Percentiles rank a stretch among this genome's conserved stretches.
Conservation (phyloP, 2,888 invertebrate genomes). For the Brachypterus glaber region DNA sequence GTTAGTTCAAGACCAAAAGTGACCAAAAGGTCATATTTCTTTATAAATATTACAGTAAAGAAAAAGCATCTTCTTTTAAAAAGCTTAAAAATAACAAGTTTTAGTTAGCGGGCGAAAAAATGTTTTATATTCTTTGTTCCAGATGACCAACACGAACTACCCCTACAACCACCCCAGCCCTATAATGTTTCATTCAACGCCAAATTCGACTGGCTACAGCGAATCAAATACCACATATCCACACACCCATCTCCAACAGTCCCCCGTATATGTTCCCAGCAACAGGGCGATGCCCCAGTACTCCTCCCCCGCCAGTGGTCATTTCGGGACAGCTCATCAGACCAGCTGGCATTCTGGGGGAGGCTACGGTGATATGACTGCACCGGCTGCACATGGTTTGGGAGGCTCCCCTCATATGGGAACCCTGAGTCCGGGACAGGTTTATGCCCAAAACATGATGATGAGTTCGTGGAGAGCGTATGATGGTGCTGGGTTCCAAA, state of each 20-base stretch:
- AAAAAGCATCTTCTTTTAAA: too few relatives aligned
- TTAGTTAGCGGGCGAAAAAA: too few relatives aligned
- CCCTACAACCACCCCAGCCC: conserved; percentile 7
- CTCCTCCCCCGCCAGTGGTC: conserved; percentile 39
- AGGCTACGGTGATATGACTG: conserved; percentile 38
- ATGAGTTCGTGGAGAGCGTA: conserved; percentile 67
- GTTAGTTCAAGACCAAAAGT: too few relatives aligned
- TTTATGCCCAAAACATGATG: conserved; percentile 74
- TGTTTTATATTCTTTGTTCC: conserved; percentile 14
- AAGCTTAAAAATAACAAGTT: too few relatives aligned
- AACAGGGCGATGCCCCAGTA: conserved; percentile 45
- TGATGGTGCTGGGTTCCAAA: conserved; percentile 66
- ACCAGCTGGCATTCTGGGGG: conserved; percentile 30
- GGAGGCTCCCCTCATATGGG: conserved; percentile 40
- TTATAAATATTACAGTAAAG: too few relatives aligned
- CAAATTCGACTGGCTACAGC: conserved; percentile 33
- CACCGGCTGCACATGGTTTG: conserved; percentile 39
- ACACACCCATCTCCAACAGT: conserved; percentile 42
- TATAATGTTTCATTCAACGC: conserved; percentile 38
- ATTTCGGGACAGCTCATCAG: conserved; percentile 32
- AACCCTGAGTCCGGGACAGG: conserved; percentile 49
- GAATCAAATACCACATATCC: conserved; percentile 33
- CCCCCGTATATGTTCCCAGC: conserved; percentile 62
- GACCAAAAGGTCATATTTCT: too few relatives aligned
- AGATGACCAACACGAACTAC: conserved; percentile 20